phyloP scores from a whole-genome alignment of 2,113 vertebrate genomes.

The Rallus limicola region DNA sequence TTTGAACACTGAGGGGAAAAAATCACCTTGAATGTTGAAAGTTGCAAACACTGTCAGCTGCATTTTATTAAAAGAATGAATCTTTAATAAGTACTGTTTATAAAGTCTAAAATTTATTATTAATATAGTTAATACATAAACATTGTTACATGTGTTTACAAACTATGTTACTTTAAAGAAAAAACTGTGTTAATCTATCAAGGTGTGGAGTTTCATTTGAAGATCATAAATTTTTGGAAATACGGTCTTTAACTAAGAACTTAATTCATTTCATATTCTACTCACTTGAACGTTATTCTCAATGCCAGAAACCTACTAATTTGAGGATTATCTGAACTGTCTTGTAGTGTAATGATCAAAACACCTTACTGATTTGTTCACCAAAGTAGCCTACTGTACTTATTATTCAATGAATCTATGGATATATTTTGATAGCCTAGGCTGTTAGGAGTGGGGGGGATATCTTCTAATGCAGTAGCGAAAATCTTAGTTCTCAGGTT shows the following conservation, averaged over 20 bases:
- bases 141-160: constrained; percentile 21
- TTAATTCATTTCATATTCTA: constrained; percentile 25
- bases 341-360: neutral
- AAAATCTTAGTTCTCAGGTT: neutral
- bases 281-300: neutral
- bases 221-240: neutral
- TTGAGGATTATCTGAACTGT: constrained; percentile 1
- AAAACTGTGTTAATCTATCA: constrained; percentile 11
- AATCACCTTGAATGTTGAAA: neutral
- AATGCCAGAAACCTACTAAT: constrained; percentile 11
- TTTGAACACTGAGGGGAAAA: constrained; percentile 68
- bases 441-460: neutral
- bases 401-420: neutral
- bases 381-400: neutral
- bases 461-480: neutral
- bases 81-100: neutral
- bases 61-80: constrained; percentile 23
- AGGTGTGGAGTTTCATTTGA: neutral
- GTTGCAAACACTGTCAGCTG: neutral
- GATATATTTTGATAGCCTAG: constrained; percentile 6
- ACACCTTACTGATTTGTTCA: constrained; percentile 12
- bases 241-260: neutral
- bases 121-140: constrained; percentile 20
- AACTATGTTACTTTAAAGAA: constrained; percentile 31
- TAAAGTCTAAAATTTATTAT: constrained; percentile 4